Base-by-base conservation (phyloP, 1,140 invertebrate species). In the Drosophila equinoxialis region DNA sequence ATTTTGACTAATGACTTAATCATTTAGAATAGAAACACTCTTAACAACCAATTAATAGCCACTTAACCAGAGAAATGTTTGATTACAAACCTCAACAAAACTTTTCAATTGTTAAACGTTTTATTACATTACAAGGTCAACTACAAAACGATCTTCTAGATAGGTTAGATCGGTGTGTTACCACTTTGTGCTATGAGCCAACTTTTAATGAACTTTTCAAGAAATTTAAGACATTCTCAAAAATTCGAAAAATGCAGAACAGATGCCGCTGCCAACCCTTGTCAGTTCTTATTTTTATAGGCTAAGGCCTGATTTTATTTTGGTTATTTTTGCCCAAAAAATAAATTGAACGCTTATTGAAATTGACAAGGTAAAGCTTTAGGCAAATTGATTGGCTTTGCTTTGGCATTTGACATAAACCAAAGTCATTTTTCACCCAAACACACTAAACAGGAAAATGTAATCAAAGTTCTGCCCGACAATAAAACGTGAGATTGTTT, bases 361-460 rank as follows among this genome's bases (percentile, higher is more conserved):
- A 87, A 86, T 77, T 86, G 82, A 83, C 79, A 86, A 72, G 61
- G 55, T 42, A n/a, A 48, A 59, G 57, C 61, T 55, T 37, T 6
- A 65, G 45, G 37, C 30, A 87, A 87, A 79, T 86, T 83, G 76
- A 86, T 86, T 85, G 70, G 42, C 73, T 67, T 74, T 58, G 13
- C 10, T 61, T 59, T 63, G 33, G 11, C 41, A 42, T 45, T 59
- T 59, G 39, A 59, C 2, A 59, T 20, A 59, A 59, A 35, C 57
- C 26, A 11, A 59, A 39, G n/a, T 13, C 37, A 14, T 37, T 59
- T 41, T 48, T 11, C 11, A 23, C 35, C 30, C 30, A 72, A 65
- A 77, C 48, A 55, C 23, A 68, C 20, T 48, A 20, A 64, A 64
- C 37, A 42, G 30, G 13, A 17, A 61, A 67, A 67, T 71, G 26